phyloP scores from a whole-genome alignment of 1,140 invertebrate genomes.

The Zaprionus lachaisei region DNA sequence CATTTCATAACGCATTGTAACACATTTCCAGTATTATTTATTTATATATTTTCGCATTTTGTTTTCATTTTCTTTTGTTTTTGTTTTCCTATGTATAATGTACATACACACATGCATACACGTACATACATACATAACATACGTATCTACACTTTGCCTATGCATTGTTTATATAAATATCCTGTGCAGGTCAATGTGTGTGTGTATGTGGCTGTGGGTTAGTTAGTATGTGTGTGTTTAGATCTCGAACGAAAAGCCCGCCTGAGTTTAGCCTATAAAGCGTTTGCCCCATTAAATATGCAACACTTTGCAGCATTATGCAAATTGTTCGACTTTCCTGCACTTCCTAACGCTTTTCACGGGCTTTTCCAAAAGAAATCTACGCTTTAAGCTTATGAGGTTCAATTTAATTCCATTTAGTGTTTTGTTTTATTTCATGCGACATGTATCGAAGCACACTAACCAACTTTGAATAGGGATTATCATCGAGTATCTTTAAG shows the following conservation, averaged over 20 bases:
- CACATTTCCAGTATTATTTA: slow-evolving; percentile 30
- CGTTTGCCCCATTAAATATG: slow-evolving; percentile 59
- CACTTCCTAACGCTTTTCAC: slow-evolving; percentile 30
- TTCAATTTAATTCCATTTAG: slow-evolving; percentile 61
- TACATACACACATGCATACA: slow-evolving; percentile 38
- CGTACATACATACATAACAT: slow-evolving; percentile 15
- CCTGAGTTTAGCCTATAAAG: slow-evolving; percentile 49
- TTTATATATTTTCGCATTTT: slow-evolving; percentile 12
- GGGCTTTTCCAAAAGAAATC: slow-evolving; percentile 22
- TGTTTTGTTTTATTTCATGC: slow-evolving; percentile 22
- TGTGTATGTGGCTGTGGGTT: slow-evolving; percentile 21
- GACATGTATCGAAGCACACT: slow-evolving; percentile 1
- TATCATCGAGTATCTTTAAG: background rate
- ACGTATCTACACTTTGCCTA: slow-evolving; percentile 33
- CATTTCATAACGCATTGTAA: slow-evolving; percentile 39
- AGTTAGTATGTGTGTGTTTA: background rate
- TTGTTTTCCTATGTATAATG: slow-evolving; percentile 24
- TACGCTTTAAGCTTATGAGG: slow-evolving; percentile 74
- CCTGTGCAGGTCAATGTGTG: slow-evolving; percentile 32
- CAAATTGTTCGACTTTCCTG: slow-evolving; percentile 34
- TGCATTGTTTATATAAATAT: slow-evolving; percentile 29
- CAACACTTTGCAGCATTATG: slow-evolving; percentile 41
- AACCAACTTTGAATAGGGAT: background rate
- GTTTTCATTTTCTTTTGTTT: slow-evolving; percentile 2
- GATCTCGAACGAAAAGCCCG: slow-evolving; percentile 38